Evolutionary conservation across 2,113 vertebrate species (phyloP), one percentile per base, ranked within the genome.

Genomic region (Zapornia atra): DNA sequence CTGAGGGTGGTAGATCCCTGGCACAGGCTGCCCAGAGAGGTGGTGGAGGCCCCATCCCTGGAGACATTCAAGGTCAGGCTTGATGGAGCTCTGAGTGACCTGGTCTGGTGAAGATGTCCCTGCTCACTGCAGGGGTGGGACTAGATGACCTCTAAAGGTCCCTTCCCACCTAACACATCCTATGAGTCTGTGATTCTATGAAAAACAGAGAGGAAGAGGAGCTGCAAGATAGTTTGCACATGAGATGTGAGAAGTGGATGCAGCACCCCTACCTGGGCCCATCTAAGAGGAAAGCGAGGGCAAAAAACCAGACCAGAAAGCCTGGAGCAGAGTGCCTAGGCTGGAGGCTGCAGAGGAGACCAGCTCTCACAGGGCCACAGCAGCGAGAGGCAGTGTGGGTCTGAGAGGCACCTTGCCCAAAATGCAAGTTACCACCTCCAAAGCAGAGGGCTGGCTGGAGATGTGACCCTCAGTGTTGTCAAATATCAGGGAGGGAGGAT

Each of bases 341-440:
- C 12, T 38, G 69, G 28, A 85, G 21, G 24, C 28, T 10, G n/a
- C n/a, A 24, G 28, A 53, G 61, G 48, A 66, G 70, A 77, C 19
- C 25, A 61, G 12, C 22, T 36, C 5, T 11, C 66, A 13, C 1
- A 6, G 20, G 38, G 57, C 5, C 65, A 25, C 24, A 48, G 48
- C 66, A 65, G 75, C 10, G 2, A 8, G 63, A 20, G 29, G 9
- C 33, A 44, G 11, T 14, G 28, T 11, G 42, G 18, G 11, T 14
- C 46, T 89, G 59, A 20, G 46, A 48, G 46, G 46, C 13, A 10
- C 20, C 13, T 15, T 33, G 40, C 50, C 61, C 36, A n/a, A 50
- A 77, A n/a, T 1, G 1, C n/a, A 10, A 2, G 1, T 20, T 12
- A 2, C 54, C n/a, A 4, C 9, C 15, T 24, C 71, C 24, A 61